These are phyloP conservation scores for Phaethornis superciliosus DNA, from an alignment of 2,113 vertebrate genomes.

Conservation along the genomic window DNA sequence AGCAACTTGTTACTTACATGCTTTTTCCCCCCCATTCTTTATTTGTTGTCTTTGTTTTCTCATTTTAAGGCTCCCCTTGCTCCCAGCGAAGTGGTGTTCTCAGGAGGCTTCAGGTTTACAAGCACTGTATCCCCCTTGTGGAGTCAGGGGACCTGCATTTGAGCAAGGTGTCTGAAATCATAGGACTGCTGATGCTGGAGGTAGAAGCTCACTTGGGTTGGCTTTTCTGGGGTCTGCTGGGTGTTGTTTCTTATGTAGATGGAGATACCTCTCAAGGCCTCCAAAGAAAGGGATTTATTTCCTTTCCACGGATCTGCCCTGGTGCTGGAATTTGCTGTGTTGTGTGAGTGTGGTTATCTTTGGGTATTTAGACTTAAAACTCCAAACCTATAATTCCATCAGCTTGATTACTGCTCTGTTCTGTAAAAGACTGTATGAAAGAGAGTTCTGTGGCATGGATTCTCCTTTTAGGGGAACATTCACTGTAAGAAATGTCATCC, in stretches of 20 bases:
- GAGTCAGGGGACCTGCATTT: constrained; percentile 91
- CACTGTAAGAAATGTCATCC: background rate
- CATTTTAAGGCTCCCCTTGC: constrained; percentile 83
- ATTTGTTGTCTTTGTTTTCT: background rate
- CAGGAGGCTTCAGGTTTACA: constrained; percentile 86
- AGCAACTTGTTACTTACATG: background rate
- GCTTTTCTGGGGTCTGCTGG: background rate
- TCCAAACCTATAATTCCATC: background rate
- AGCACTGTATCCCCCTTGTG: constrained; percentile 85
- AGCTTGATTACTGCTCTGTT: background rate
- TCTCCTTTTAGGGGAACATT: background rate
- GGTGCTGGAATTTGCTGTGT: background rate
- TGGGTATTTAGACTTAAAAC: background rate
- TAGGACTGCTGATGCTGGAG: constrained; percentile 95
- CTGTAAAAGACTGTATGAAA: background rate
- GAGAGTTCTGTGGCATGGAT: background rate
- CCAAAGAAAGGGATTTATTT: background rate
- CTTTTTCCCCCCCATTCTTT: background rate
- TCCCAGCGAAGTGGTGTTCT: constrained; percentile 77
- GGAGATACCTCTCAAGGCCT: background rate
- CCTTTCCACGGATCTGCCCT: background rate
- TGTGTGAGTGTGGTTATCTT: background rate
- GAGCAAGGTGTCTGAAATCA: constrained; percentile 87
- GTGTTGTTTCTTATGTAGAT: rapidly evolving
- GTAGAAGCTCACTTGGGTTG: constrained; percentile 64